Conservation (phyloP, 2,888 invertebrate genomes). For the Schrankia costaestrigalis region DNA sequence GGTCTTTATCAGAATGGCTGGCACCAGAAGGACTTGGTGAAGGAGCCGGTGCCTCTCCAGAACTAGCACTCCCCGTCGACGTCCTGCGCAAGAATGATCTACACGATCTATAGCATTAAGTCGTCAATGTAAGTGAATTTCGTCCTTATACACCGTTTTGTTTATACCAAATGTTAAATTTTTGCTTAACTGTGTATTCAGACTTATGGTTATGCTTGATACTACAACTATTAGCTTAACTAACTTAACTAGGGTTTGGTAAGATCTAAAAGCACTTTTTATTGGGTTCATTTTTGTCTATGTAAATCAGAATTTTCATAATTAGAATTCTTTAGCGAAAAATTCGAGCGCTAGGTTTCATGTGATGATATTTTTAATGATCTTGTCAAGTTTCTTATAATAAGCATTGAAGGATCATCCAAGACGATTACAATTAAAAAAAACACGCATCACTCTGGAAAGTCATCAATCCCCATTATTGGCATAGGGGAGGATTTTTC, state of each 20-base stretch:
- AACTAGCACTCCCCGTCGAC: constrained; percentile 74
- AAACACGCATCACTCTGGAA: too few relatives aligned
- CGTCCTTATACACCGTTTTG: constrained; percentile 56
- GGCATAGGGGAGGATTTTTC: too few relatives aligned
- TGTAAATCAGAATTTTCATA: too few relatives aligned
- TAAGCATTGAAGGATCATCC: too few relatives aligned
- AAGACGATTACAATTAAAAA: too few relatives aligned
- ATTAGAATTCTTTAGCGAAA: too few relatives aligned
- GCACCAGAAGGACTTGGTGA: constrained; percentile 94
- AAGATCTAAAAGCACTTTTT: constrained; percentile 10
- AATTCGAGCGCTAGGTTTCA: too few relatives aligned
- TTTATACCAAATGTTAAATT: background rate
- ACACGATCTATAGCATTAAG: constrained; percentile 72
- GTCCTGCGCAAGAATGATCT: constrained; percentile 78
- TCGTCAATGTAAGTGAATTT: constrained; percentile 60
- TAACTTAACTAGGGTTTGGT: constrained; percentile 25
- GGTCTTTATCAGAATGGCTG: constrained; percentile 93
- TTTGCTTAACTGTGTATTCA: constrained; percentile 48
- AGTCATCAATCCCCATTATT: too few relatives aligned
- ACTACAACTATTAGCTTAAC: constrained; percentile 36
- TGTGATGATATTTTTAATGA: too few relatives aligned
- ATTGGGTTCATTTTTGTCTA: too few relatives aligned
- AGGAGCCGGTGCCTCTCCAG: constrained; percentile 73
- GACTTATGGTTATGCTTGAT: constrained; percentile 50
- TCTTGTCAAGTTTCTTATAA: too few relatives aligned